Evolutionary conservation across 1,140 invertebrate genomes (phyloP), one percentile per base, ranked within the genome.

Genomic region (Eulimnadia texana): DNA sequence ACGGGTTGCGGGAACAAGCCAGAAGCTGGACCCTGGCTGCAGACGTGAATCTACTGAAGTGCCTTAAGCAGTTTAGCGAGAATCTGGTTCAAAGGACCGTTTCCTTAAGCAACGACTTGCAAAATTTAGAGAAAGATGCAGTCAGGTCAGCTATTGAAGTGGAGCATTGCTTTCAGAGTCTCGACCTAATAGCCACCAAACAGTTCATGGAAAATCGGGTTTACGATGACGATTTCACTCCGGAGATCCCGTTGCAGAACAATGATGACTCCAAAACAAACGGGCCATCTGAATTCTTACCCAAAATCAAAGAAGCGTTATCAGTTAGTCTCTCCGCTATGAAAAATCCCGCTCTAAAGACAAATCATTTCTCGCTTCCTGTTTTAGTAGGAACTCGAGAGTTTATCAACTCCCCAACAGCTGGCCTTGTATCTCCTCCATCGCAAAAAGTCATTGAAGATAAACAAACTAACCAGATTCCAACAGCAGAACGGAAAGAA

Each of bases 191-290:
- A 33, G 27, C 60, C 6, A 61, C 50, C 1, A 61, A 52, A 19
- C 60, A 61, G 27, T 61, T 54, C 33, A 52, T 54, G 23, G 60
- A 61, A 22, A 61, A 54, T 27, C 10, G 60, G 33, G 60, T 61
- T 2, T 61, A 61, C 53, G 60, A 61, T 28, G 60, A 61, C n/a
- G 60, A 57, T 29, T 3, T 57, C 28, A 22, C 49, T 0, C 27
- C n/a, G 60, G 42, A 54, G 27, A 54, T 11, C n/a, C 49, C 50
- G n/a, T 23, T 29, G 19, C 11, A 27, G 3, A 2, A 20, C 25
- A 19, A 2, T 27, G 29, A n/a, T 53, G 33, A n/a, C 19, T 51
- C 25, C 3, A 50, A 13, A 20, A 19, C 3, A 2, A 51, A 2
- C 23, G 13, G 13, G 25, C 19, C 60, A 2, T 53, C 29, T 19